These are phyloP conservation scores for Patella ulyssiponensis DNA, from an alignment of 2,888 invertebrate species.

Conservation along the genomic window DNA sequence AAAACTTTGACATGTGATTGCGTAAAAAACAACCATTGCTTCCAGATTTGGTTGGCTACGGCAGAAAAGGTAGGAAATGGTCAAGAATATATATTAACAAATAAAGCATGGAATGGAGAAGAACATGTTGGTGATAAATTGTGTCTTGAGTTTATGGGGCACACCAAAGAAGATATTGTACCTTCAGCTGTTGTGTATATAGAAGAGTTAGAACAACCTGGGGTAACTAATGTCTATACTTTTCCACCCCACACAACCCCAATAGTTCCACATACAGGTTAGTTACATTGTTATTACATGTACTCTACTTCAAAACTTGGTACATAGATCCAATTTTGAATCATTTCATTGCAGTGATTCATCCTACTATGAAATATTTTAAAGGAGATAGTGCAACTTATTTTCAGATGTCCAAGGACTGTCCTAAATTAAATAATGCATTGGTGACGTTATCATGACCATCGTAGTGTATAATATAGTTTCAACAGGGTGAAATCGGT, in stretches of 20 bases:
- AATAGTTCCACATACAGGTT: background rate
- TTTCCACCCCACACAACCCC: conserved; percentile 7
- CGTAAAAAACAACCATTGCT: too few relatives aligned
- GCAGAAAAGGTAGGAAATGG: background rate
- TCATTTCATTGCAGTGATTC: too few relatives aligned
- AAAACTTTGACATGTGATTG: too few relatives aligned
- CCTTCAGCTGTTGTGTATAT: background rate
- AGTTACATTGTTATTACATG: background rate
- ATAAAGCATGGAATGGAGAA: background rate
- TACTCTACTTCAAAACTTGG: too few relatives aligned
- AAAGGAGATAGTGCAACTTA: too few relatives aligned
- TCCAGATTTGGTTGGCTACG: background rate
- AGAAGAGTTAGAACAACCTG: background rate
- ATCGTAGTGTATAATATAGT: too few relatives aligned
- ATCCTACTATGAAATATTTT: too few relatives aligned
- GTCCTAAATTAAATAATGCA: too few relatives aligned
- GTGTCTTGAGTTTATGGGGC: background rate
- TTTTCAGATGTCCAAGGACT: too few relatives aligned
- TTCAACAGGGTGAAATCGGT: too few relatives aligned
- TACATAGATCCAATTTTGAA: too few relatives aligned
- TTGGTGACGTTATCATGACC: too few relatives aligned
- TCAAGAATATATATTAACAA: background rate
- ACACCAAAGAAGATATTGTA: background rate
- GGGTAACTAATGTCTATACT: background rate
- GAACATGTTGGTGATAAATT: conserved; percentile 6